Evolutionary conservation across 1,140 invertebrate species (phyloP).

Genomic region (Condylostylus longicornis): DNA sequence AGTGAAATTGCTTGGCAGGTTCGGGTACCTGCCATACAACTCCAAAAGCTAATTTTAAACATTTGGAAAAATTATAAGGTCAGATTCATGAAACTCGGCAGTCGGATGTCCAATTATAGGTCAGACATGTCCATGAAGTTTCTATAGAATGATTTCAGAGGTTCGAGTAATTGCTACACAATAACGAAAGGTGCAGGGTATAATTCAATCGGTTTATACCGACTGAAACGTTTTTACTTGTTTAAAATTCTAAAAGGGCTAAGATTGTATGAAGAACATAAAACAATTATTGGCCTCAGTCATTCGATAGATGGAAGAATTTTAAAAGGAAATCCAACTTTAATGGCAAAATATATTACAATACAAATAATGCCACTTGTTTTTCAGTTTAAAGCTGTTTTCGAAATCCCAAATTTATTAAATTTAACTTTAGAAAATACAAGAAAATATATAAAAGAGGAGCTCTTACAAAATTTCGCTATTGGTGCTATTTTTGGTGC

Average conservation of each 20-base stretch:
- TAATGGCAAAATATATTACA: not conserved
- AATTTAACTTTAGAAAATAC: slow-evolving; percentile 2
- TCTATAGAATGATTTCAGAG: too few species aligned
- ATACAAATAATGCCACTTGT: not conserved
- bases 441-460: not conserved
- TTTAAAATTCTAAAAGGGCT: slow-evolving; percentile 1
- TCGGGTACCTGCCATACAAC: too few species aligned
- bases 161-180: too few species aligned
- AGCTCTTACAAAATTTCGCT: not conserved
- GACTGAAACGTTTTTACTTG: too few species aligned
- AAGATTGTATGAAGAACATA: not conserved
- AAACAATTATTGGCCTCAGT: not conserved
- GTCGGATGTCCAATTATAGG: too few species aligned
- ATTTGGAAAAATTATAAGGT: too few species aligned
- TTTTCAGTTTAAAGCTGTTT: not conserved
- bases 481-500: not conserved
- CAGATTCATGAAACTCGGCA: too few species aligned
- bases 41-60: too few species aligned
- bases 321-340: not conserved
- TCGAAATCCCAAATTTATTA: slow-evolving; percentile 1
- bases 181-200: too few species aligned
- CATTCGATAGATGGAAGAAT: not conserved
- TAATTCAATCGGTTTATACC: too few species aligned
- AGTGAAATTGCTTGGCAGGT: too few species aligned
- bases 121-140: too few species aligned